Evolutionary conservation across 1,140 invertebrate species (phyloP).

Genomic region (Prorops nasuta): DNA sequence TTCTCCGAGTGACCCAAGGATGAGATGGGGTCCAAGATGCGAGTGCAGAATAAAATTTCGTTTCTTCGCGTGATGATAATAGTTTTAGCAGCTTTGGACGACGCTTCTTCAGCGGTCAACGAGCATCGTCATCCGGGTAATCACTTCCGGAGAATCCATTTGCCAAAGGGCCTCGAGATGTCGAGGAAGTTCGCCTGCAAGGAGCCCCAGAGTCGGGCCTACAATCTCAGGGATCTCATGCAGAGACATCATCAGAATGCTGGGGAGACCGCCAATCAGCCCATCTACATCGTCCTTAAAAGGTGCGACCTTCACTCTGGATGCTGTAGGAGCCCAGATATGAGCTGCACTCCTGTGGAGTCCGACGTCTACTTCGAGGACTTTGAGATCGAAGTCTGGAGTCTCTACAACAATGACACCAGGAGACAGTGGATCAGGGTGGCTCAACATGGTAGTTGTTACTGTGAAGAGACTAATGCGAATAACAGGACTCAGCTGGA

Average conservation of each 20-base stretch:
- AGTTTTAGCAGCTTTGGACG: not conserved
- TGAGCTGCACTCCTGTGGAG: conserved; percentile 22
- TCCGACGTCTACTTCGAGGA: conserved; percentile 29
- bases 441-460: conserved; percentile 34
- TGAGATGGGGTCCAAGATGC: too few species aligned
- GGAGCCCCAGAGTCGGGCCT: conserved; percentile 31
- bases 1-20: too few species aligned
- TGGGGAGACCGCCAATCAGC: conserved; percentile 20
- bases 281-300: conserved; percentile 32
- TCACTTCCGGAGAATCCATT: conserved; percentile 9
- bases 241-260: conserved; percentile 13
- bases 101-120: not conserved
- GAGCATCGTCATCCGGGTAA: not conserved
- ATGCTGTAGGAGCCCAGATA: conserved; percentile 24
- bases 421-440: conserved; percentile 28
- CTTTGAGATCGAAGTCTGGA: conserved; percentile 26
- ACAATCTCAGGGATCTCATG: conserved; percentile 32
- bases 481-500: conserved; percentile 12
- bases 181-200: conserved; percentile 22
- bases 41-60: not conserved
- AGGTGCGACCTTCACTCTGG: conserved; percentile 36
- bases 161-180: conserved; percentile 10
- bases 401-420: conserved; percentile 15
- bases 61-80: not conserved
- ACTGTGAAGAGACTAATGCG: conserved; percentile 17